Conservation (phyloP, 2,888 invertebrate species). For the Ectemnius continuus region DNA sequence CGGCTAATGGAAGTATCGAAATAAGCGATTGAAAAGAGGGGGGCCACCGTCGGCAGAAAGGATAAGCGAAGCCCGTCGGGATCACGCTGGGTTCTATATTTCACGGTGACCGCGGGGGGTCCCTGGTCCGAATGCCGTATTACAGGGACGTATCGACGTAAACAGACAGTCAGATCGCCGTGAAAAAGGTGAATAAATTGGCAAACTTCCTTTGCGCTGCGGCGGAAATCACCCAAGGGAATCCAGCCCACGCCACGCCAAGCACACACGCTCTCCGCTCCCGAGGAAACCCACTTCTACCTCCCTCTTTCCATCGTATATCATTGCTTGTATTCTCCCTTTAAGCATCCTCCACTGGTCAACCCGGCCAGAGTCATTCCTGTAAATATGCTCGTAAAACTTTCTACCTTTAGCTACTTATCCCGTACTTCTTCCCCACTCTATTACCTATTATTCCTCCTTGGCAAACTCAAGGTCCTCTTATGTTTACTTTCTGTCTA, state of each 20-base stretch:
- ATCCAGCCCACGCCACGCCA: conserved; percentile 23
- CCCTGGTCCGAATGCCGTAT: conserved; percentile 39
- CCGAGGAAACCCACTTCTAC: conserved; percentile 36
- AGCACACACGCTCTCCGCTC: conserved; percentile 31
- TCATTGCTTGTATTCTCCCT: conserved; percentile 35
- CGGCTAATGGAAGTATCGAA: not conserved
- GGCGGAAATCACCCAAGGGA: conserved; percentile 42
- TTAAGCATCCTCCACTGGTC: conserved; percentile 28
- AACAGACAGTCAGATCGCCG: conserved; percentile 61
- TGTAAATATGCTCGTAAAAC: conserved; percentile 39
- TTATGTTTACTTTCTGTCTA: no score
- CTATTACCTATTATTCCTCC: not conserved
- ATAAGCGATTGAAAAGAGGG: not conserved
- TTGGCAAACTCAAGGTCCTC: no score
- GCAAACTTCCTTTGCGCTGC: conserved; percentile 62
- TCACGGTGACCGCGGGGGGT: conserved; percentile 59
- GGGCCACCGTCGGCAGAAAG: not conserved
- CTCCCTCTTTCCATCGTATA: conserved; percentile 13
- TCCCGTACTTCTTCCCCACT: not conserved
- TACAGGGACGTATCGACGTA: conserved; percentile 65
- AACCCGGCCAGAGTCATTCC: conserved; percentile 21
- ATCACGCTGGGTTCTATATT: conserved; percentile 44
- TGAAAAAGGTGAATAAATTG: conserved; percentile 71
- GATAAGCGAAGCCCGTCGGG: not conserved
- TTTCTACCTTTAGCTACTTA: conserved; percentile 15